phyloP scores from a whole-genome alignment of 2,888 invertebrate species.

The Acanthosoma haemorrhoidale region DNA sequence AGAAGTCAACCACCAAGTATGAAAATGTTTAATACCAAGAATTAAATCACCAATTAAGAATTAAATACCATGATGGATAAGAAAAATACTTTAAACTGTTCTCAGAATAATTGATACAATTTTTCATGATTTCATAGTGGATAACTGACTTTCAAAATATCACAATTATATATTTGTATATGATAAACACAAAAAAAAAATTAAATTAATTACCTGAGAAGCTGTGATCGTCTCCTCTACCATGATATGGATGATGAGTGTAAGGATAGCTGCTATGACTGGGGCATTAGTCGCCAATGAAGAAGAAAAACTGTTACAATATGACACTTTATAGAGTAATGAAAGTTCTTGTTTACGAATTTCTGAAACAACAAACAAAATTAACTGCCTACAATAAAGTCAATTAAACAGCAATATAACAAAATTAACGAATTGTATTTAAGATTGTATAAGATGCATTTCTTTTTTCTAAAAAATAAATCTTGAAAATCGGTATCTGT shows the following conservation, averaged over 20 bases:
- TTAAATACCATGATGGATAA: too few relatives aligned
- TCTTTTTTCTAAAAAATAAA: neutral
- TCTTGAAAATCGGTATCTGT: neutral
- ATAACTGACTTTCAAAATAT: too few relatives aligned
- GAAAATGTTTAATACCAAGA: too few relatives aligned
- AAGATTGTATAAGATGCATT: neutral
- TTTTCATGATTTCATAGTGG: too few relatives aligned
- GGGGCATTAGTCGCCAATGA: conserved; percentile 57
- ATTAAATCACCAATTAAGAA: too few relatives aligned
- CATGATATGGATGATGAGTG: conserved; percentile 54
- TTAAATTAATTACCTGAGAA: conserved; percentile 58
- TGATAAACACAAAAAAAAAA: too few relatives aligned
- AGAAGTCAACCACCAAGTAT: too few relatives aligned
- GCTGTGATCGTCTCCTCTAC: conserved; percentile 55
- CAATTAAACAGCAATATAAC: too few relatives aligned
- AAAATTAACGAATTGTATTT: too few relatives aligned
- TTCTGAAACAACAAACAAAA: neutral
- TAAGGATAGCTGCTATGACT: conserved; percentile 54
- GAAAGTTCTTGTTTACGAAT: conserved; percentile 50
- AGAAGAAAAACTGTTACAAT: conserved; percentile 55
- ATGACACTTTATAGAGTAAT: conserved; percentile 53
- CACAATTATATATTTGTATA: too few relatives aligned
- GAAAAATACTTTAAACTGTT: too few relatives aligned
- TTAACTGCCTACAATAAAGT: neutral
- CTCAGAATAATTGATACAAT: too few relatives aligned